Evolutionary conservation across 2,113 vertebrate species (phyloP).

Genomic region (Ciconia boyciana): DNA sequence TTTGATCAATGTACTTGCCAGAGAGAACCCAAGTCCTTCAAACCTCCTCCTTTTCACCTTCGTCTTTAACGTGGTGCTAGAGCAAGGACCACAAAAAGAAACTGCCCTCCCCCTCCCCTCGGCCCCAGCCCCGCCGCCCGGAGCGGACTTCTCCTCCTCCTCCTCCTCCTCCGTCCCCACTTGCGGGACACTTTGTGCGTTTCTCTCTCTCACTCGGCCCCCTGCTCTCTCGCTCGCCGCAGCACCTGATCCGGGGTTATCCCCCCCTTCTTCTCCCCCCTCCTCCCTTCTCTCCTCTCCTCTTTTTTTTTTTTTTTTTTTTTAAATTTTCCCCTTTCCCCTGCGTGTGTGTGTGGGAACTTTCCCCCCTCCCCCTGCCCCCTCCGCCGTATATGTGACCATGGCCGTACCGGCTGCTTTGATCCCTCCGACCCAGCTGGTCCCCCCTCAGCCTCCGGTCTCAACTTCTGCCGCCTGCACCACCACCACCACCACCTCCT

Average conservation of each 20-base stretch:
- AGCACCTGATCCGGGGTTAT: slow-evolving; percentile 26
- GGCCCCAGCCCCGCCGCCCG: slow-evolving; percentile 59
- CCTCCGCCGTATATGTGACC: slow-evolving; percentile 80
- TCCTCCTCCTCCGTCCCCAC: slow-evolving; percentile 53
- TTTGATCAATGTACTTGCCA: slow-evolving; percentile 91
- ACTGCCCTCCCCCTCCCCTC: slow-evolving; percentile 62
- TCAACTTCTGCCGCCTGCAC: slow-evolving; percentile 81
- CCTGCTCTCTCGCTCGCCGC: slow-evolving; percentile 41
- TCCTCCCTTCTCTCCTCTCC: not conserved
- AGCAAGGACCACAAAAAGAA: slow-evolving; percentile 73
- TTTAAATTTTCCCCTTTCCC: not conserved
- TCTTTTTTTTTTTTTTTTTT: not conserved
- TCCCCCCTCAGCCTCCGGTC: slow-evolving; percentile 85
- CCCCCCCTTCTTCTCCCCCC: slow-evolving; percentile 34
- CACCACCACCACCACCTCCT: slow-evolving; percentile 74
- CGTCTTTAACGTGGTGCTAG: slow-evolving; percentile 79
- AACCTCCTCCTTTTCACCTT: slow-evolving; percentile 80
- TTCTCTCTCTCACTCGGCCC: slow-evolving; percentile 37
- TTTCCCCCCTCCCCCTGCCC: slow-evolving; percentile 21
- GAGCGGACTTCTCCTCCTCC: slow-evolving; percentile 74
- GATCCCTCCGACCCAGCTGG: slow-evolving; percentile 87
- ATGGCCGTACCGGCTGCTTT: slow-evolving; percentile 97
- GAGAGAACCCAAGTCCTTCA: slow-evolving; percentile 78
- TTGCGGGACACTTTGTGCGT: slow-evolving; percentile 74
- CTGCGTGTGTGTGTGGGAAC: not conserved